Conservation (phyloP, 2,888 invertebrate species). For the Vandiemenella viatica region DNA sequence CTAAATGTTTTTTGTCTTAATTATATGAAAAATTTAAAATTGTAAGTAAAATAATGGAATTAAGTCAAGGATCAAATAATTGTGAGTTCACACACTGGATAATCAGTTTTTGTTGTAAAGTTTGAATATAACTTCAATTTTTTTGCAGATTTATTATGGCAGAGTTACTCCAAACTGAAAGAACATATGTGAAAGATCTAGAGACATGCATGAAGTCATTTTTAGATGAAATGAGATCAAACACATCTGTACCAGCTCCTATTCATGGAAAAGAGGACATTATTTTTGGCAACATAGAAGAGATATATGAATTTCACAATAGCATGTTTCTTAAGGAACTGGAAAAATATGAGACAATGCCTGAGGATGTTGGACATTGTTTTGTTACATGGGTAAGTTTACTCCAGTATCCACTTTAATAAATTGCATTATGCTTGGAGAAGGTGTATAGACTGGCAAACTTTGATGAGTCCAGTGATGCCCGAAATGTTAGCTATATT, state of each 20-base stretch:
- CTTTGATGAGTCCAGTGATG: too few relatives aligned
- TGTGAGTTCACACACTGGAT: background rate
- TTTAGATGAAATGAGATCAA: constrained; percentile 60
- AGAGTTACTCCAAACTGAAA: constrained; percentile 88
- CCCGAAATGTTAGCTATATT: too few relatives aligned
- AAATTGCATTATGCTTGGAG: too few relatives aligned
- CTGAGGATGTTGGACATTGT: constrained; percentile 98
- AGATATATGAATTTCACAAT: constrained; percentile 90
- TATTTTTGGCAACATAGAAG: constrained; percentile 95
- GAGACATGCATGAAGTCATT: constrained; percentile 85
- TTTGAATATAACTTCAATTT: constrained; percentile 9
- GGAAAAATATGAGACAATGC: constrained; percentile 96
- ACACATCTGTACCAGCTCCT: constrained; percentile 50
- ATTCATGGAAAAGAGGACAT: constrained; percentile 76
- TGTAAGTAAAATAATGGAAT: too few relatives aligned
- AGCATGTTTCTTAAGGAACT: constrained; percentile 89
- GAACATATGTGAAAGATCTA: constrained; percentile 91
- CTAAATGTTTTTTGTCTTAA: too few relatives aligned
- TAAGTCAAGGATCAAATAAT: too few relatives aligned
- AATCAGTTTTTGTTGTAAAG: background rate
- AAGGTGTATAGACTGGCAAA: too few relatives aligned
- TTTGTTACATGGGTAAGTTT: constrained; percentile 95
- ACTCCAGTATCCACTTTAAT: too few relatives aligned
- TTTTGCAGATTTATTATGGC: constrained; percentile 83
- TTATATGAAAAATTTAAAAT: too few relatives aligned